Base-by-base conservation (phyloP, 2,113 vertebrate genomes). In the Bettongia penicillata region DNA sequence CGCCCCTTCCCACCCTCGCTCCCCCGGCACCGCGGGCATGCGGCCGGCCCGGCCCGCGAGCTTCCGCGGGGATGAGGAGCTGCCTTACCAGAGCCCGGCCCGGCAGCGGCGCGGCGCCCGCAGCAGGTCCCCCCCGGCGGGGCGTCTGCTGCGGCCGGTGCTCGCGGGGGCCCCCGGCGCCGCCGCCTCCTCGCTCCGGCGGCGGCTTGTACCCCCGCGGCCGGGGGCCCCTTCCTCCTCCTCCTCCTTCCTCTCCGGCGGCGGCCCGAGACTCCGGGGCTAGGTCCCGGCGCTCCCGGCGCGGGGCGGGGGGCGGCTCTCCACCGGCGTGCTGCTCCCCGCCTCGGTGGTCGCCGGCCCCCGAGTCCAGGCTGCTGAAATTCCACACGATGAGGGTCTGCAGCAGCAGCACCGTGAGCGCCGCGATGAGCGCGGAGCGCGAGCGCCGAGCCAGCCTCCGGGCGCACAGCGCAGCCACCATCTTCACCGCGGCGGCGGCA, bases 371-470 rank as follows among this genome's bases (percentile, higher is more conserved):
- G 98, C 99, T 99, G 98, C 99, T 99, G 99, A 99, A 99, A 99
- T 99, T 99, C 99, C 99, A 99, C 97, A 99, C 99, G 89, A 99
- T 98, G 96, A 99, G 99, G 92, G 99, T 99, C 98, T 99, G 99
- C 97, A 99, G 98, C 96, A 99, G 99, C 98, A 99, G 98, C 97
- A 99, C 99, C 26, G 99, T 99, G 97, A 99, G 99, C 95, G 99
- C 99, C 94, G 99, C 99, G 37, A 99, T 98, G 94, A 99, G 98
- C 97, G 99, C 99, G 97, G 99, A 99, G 97, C 98, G 99, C 93
- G 99, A 99, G 96, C 99, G 99, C 97, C 99, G 99, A 97, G 99
- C 99, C 99, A 99, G 97, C 98, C 99, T 99, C 98, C 99, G 99
- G 98, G 99, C 99, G 97, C 99, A 99, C 98, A 98, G 98, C 98